These are phyloP conservation scores for Magallana angulata DNA, from an alignment of 1,140 invertebrate species.

Conservation along the genomic window DNA sequence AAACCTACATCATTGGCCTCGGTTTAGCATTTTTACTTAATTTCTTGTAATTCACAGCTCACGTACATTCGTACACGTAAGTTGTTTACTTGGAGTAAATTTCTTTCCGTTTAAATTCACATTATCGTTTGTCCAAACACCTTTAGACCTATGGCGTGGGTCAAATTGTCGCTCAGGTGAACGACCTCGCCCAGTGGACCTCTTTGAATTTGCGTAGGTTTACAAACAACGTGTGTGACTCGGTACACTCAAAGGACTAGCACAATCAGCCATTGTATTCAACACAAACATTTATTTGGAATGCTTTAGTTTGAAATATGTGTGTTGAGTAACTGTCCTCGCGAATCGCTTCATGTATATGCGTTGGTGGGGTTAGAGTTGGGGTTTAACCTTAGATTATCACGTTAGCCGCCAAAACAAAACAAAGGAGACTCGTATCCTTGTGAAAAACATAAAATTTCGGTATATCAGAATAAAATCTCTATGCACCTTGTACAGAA, in stretches of 20 bases:
- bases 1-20: too few species aligned
- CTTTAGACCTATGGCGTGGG: not conserved
- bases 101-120: not conserved
- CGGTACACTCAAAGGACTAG: not conserved
- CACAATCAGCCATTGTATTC: not conserved
- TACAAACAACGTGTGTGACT: not conserved
- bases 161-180: not conserved
- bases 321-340: not conserved
- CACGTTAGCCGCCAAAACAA: not conserved
- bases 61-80: not conserved
- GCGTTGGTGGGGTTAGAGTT: not conserved
- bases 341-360: not conserved
- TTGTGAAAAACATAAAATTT: too few species aligned
- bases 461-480: too few species aligned
- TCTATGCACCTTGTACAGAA: too few species aligned
- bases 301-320: not conserved
- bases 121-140: not conserved
- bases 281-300: not conserved
- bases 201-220: not conserved
- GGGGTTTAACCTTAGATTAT: not conserved
- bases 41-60: too few species aligned
- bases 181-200: not conserved
- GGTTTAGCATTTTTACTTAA: too few species aligned
- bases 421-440: not conserved
- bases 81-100: constrained; percentile 1